Base-by-base conservation (phyloP, 2,113 vertebrate species). In the Oncorhynchus kisutch region DNA sequence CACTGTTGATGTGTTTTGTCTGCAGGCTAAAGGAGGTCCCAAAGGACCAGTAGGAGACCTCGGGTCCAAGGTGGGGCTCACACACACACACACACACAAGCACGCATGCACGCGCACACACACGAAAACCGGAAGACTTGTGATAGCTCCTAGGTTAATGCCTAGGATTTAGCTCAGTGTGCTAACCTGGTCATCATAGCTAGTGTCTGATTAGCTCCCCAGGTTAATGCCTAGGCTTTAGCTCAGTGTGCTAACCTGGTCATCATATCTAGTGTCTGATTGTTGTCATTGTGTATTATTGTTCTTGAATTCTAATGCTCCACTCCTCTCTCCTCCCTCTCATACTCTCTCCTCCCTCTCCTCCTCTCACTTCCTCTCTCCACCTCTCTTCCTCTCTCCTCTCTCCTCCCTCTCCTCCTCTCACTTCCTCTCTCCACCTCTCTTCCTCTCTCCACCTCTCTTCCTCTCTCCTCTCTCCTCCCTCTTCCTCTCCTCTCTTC, bases 11-110 rank as follows among this genome's bases (percentile, higher is more conserved):
- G 22, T 77, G 0, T 74, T 82, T 80, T 18, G 59, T 72, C 66
- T 79, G 3, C 86, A 99, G 98, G 94, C 96, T 29, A 73, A 89
- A 25, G 91, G 90, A 87, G 98, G 98, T 4, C 81, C 72, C 1
- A 84, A 77, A 0, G 98, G 98, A 72, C 82, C 66, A 2, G 4
- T 72, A 0, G 98, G 98, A 0, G 94, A 95, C 0, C 0, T 6
- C 0, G 98, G 98, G 20, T 71, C 87, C 0, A 94, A 91, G 92
- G 98, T 99, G 66, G 85, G 93, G 18, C 69, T 2, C 65, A 12
- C 31, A 49, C 34, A 48, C 14, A 29, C 66, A 39, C 18, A 31
- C 25, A 75, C 51, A 57, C 51, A 18, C 51, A 57, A 3, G 4
- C 49, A 22, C 20, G 20, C 13, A 49, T 3, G 25, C 49, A 51